phyloP scores from a whole-genome alignment of 2,113 vertebrate genomes.

The Rhipidura dahli region DNA sequence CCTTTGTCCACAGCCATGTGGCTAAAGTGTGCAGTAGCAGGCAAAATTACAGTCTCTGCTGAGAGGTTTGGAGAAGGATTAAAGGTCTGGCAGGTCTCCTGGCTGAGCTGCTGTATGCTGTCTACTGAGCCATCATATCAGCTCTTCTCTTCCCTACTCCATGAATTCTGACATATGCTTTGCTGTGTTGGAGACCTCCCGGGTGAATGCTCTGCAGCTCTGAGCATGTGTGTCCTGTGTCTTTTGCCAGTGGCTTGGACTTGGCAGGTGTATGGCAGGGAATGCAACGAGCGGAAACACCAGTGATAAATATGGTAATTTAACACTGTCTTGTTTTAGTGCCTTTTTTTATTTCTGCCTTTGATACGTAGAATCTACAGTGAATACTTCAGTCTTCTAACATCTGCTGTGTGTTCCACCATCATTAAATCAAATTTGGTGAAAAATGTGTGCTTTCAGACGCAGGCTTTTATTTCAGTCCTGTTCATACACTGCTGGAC shows the following conservation, averaged over 20 bases:
- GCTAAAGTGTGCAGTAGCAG: not conserved
- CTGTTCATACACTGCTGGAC: not conserved
- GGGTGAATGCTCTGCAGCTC: not conserved
- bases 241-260: not conserved
- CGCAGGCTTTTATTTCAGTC: not conserved
- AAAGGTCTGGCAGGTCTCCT: constrained; percentile 21
- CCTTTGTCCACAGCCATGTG: not conserved
- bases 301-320: not conserved
- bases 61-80: not conserved
- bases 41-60: not conserved
- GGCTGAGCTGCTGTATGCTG: not conserved
- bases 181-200: not conserved
- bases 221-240: not conserved
- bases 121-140: not conserved
- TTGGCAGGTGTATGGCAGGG: not conserved
- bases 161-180: constrained; percentile 9
- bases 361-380: not conserved
- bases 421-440: not conserved
- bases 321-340: not conserved
- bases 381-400: not conserved
- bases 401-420: not conserved
- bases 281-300: not conserved
- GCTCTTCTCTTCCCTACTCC: not conserved
- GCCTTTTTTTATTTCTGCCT: not conserved
- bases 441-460: not conserved